Percentiles rank a stretch among this genome's conserved stretches.
phyloP scores from a whole-genome alignment of 2,888 invertebrate genomes.

The Herminia tarsipennalis region DNA sequence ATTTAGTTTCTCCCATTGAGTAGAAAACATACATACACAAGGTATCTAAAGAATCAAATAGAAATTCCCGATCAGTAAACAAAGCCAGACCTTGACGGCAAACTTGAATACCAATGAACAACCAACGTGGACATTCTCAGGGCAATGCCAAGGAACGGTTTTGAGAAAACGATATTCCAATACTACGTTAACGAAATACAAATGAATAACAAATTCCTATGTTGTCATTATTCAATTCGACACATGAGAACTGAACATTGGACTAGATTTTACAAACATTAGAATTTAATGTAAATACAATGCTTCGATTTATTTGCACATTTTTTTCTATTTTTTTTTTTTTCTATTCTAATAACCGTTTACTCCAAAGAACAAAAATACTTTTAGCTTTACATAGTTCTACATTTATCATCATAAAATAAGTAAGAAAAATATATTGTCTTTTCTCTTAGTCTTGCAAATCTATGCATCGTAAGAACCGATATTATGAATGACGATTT shows the following conservation, averaged over 20 bases:
- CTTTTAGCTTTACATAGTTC: too few species aligned
- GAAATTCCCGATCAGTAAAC: constrained; percentile 71
- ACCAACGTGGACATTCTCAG: constrained; percentile 67
- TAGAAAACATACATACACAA: constrained; percentile 48
- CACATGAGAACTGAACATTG: constrained; percentile 66
- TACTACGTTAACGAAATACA: constrained; percentile 69
- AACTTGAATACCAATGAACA: constrained; percentile 69
- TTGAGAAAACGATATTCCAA: constrained; percentile 82
- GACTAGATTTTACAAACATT: constrained; percentile 28
- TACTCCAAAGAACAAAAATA: too few species aligned
- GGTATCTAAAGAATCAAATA: constrained; percentile 58
- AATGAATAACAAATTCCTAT: constrained; percentile 73
- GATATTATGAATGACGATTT: constrained; percentile 36
- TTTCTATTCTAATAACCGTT: too few species aligned
- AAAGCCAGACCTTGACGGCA: constrained; percentile 48
- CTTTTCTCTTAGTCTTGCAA: constrained; percentile 22
- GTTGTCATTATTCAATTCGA: constrained; percentile 69
- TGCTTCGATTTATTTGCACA: too few species aligned
- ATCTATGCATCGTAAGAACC: constrained; percentile 32
- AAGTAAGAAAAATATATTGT: constrained; percentile 13
- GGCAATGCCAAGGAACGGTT: constrained; percentile 78
- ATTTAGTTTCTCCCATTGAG: constrained; percentile 49
- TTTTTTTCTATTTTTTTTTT: too few species aligned
- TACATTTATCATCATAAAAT: too few species aligned
- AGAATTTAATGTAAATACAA: too few species aligned